Percentiles rank a stretch among this genome's conserved stretches.
These are phyloP conservation scores for Eclectus roratus DNA, from an alignment of 2,113 vertebrate species.

Conservation along the genomic window DNA sequence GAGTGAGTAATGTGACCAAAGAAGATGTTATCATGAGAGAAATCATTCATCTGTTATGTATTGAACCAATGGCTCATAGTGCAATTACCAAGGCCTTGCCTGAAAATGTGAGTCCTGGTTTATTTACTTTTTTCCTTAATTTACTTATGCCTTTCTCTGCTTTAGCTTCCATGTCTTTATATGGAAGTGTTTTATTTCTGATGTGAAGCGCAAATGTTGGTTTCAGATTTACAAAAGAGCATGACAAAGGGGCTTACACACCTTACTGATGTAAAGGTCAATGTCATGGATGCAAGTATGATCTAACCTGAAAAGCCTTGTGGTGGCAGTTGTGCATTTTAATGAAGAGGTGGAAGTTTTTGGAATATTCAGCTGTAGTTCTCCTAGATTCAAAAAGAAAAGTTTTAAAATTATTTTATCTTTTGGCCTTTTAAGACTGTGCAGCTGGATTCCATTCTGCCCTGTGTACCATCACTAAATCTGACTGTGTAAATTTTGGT, in stretches of 20 bases:
- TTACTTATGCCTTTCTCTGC: not conserved
- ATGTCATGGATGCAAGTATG: not conserved
- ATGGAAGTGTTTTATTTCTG: not conserved
- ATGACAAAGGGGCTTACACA: not conserved
- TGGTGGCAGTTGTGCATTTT: not conserved
- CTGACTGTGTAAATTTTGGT: too few species aligned
- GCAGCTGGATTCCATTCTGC: not conserved
- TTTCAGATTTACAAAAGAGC: not conserved
- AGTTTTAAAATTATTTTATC: not conserved
- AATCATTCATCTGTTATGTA: conserved; percentile 93
- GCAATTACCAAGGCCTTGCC: conserved; percentile 90
- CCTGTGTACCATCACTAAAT: not conserved
- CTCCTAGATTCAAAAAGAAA: not conserved
- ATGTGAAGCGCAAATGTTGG: not conserved
- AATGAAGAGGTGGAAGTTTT: not conserved
- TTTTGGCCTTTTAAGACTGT: not conserved
- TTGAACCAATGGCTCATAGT: conserved; percentile 97
- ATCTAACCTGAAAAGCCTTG: not conserved
- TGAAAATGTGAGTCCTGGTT: conserved; percentile 84
- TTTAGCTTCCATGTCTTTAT: not conserved
- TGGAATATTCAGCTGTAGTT: not conserved
- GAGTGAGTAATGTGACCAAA: conserved; percentile 89
- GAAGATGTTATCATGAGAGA: conserved; percentile 94
- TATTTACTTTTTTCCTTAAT: not conserved
- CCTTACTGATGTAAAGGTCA: not conserved